A percentile compares a stretch with the other conserved stretches of the same genome.
phyloP scores from a whole-genome alignment of 2,797 vertebrate species.

The Sebastes trivittatus region DNA sequence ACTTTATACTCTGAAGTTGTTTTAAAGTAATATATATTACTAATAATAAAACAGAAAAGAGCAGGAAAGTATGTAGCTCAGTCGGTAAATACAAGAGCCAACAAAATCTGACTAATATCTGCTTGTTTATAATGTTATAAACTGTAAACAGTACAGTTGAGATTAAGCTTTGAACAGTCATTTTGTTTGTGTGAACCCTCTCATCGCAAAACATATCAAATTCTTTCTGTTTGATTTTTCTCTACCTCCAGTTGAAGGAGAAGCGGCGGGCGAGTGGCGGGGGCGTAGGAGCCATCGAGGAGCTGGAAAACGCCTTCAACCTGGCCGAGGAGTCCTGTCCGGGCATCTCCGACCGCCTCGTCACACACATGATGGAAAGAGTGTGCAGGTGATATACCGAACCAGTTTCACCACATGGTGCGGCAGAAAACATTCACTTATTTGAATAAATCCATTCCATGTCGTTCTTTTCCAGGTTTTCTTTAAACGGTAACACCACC shows the following conservation, averaged over 20 bases:
- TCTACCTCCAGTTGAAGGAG: constrained; percentile 86
- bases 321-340: constrained; percentile 97
- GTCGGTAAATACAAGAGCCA: not conserved
- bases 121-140: not conserved
- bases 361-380: constrained; percentile 94
- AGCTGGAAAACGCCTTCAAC: constrained; percentile 97
- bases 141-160: not conserved
- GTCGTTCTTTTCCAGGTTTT: constrained; percentile 67
- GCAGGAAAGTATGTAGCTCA: not conserved
- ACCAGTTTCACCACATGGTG: not conserved
- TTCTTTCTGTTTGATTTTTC: not conserved
- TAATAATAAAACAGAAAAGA: not conserved
- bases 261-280: constrained; percentile 89
- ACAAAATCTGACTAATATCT: not conserved
- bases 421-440: not conserved
- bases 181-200: not conserved
- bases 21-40: not conserved
- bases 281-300: constrained; percentile 90
- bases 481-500: constrained; percentile 80
- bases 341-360: constrained; percentile 95
- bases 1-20: not conserved
- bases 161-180: not conserved
- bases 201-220: not conserved
- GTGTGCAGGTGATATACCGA: constrained; percentile 87
- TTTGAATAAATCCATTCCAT: not conserved